Evolutionary conservation across 1,140 invertebrate species (phyloP).

Genomic region (Drosophila oshimai): DNA sequence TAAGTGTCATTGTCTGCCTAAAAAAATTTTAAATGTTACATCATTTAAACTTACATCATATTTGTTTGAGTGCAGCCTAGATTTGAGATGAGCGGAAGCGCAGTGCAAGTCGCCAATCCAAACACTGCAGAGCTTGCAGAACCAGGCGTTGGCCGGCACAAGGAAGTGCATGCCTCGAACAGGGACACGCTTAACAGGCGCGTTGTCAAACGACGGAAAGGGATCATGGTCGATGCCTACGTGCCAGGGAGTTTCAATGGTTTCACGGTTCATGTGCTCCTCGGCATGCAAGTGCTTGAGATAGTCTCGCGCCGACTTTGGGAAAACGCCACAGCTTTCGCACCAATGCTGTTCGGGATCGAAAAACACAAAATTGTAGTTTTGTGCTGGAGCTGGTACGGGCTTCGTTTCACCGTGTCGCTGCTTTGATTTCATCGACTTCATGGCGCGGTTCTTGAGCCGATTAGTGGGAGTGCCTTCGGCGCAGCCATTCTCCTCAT

Average conservation of each 20-base stretch:
- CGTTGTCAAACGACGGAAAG: conserved; percentile 86
- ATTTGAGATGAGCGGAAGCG: conserved; percentile 92
- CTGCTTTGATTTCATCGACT: conserved; percentile 82
- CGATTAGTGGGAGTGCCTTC: conserved; percentile 65
- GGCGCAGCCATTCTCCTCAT: conserved; percentile 39
- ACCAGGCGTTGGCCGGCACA: conserved; percentile 93
- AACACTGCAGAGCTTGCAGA: conserved; percentile 92
- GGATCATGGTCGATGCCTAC: conserved; percentile 84
- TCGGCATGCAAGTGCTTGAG: conserved; percentile 91
- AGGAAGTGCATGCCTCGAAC: conserved; percentile 94
- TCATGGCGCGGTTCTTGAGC: conserved; percentile 81
- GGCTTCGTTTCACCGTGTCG: conserved; percentile 56
- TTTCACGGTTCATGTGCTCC: conserved; percentile 88
- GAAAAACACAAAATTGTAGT: conserved; percentile 90
- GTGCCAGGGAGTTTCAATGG: conserved; percentile 91
- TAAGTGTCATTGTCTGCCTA: too few relatives aligned
- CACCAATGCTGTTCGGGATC: conserved; percentile 96
- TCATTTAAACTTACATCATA: conserved; percentile 86
- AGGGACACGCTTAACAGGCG: conserved; percentile 89
- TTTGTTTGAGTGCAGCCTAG: conserved; percentile 89
- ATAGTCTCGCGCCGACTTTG: conserved; percentile 92
- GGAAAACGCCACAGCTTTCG: conserved; percentile 91
- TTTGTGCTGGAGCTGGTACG: conserved; percentile 14
- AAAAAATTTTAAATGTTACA: neutral
- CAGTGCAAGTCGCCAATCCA: conserved; percentile 95